phyloP scores from a whole-genome alignment of 1,140 invertebrate genomes.

The Calycopis cecrops region DNA sequence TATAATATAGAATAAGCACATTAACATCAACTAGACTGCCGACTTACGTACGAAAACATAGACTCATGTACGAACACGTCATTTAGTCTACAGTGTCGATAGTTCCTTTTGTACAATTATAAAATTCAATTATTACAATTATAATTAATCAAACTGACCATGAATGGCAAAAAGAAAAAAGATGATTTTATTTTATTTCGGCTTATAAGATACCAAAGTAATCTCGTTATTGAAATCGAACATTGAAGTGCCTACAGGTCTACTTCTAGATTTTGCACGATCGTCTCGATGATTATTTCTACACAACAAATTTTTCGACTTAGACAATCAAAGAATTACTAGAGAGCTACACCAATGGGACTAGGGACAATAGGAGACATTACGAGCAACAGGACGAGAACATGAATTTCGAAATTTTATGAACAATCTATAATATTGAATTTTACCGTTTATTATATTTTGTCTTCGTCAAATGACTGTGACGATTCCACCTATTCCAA shows the following conservation, averaged over 20 bases:
- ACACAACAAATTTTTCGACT: too few relatives aligned
- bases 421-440: too few relatives aligned
- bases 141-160: slow-evolving; percentile 4
- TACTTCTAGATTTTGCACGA: not conserved
- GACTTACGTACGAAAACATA: slow-evolving; percentile 11
- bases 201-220: slow-evolving; percentile 9
- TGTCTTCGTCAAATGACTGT: too few relatives aligned
- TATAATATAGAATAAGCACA: slow-evolving; percentile 12
- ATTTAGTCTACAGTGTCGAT: slow-evolving; percentile 16
- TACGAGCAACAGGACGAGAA: too few relatives aligned
- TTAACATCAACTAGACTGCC: slow-evolving; percentile 6
- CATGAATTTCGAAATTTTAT: too few relatives aligned
- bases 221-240: slow-evolving; percentile 8
- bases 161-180: slow-evolving; percentile 7
- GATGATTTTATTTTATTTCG: slow-evolving; percentile 7
- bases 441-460: too few relatives aligned
- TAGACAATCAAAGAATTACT: too few relatives aligned
- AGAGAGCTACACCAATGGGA: too few relatives aligned
- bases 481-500: too few relatives aligned
- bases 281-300: too few relatives aligned
- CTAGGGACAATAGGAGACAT: too few relatives aligned
- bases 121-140: slow-evolving; percentile 17
- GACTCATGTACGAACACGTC: too few relatives aligned
- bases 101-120: slow-evolving; percentile 16
- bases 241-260: not conserved